Percentiles rank a stretch among this genome's conserved stretches.
phyloP scores from a whole-genome alignment of 1,140 invertebrate species.

The Charaxes varanes region DNA sequence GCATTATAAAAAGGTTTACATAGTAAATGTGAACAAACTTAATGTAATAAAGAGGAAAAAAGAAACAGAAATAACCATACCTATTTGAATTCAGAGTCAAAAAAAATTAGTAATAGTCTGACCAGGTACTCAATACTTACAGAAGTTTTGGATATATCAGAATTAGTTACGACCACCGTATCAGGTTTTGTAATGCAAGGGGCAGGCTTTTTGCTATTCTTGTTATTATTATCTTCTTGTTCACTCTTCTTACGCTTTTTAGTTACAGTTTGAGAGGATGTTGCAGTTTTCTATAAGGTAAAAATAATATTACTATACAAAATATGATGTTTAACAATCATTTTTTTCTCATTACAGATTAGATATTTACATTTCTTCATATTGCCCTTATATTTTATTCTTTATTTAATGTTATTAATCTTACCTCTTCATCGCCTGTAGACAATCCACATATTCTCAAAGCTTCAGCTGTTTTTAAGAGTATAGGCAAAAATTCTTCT shows the following conservation, averaged over 20 bases:
- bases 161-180: conserved; percentile 24
- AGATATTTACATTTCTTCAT: too few species aligned
- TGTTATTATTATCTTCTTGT: conserved; percentile 47
- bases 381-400: too few species aligned
- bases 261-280: conserved; percentile 26
- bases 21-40: too few species aligned
- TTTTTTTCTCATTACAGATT: too few species aligned
- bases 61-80: too few species aligned
- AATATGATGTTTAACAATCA: neutral
- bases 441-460: conserved; percentile 79
- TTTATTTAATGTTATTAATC: conserved; percentile 12
- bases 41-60: too few species aligned
- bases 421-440: conserved; percentile 64
- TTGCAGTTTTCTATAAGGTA: conserved; percentile 40
- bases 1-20: too few species aligned
- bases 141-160: conserved; percentile 31
- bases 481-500: conserved; percentile 77
- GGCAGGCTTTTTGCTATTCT: conserved; percentile 32
- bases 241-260: conserved; percentile 63
- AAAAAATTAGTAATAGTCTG: too few species aligned
- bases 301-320: neutral
- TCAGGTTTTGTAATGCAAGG: conserved; percentile 26
- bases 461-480: conserved; percentile 78
- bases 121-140: conserved; percentile 31
- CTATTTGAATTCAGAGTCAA: too few species aligned